Base-by-base conservation (phyloP, 1,140 invertebrate genomes). In the Metopolophium dirhodum region DNA sequence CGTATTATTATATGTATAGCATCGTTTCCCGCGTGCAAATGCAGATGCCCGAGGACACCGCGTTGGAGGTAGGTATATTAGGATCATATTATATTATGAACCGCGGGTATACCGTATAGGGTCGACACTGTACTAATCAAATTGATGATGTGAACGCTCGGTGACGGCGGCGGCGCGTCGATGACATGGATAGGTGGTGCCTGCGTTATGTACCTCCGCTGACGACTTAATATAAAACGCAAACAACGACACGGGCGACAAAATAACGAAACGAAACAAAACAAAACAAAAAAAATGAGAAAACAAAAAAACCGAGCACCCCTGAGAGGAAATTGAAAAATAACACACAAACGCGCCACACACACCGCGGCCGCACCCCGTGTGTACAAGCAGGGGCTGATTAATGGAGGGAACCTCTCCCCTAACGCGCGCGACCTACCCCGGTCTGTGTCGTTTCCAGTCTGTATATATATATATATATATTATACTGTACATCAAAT, bases 211-310 rank as follows among this genome's bases (percentile, higher is more conserved):
- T 54, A 54, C 51, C 20, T 45, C 18, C 54, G 54, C 30, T 90
- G 88, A 90, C 88, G 88, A 90, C 88, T 90, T 41, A 90, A 90
- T 90, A 90, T 61, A 61, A 90, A 61, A 90, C 88, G 37, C 54
- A 90, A 61, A 90, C 54, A 90, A 41, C 88, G 88, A 90, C 88
- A 90, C 7, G 54, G 54, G 54, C 11, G 54, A 90, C 41, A 41
- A 30, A 41, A 41, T 3, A 41, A 41, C 41, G 3, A 41, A 41
- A 41, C 41, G 4, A 41, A 41, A 37, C 37, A 37, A 37, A 37
- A 37, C 37, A 45, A 90, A 26, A 41, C 9, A 47, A 86, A 23
- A 35, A 51, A 49, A n/a, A 87, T n/a, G 6, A 49, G 45, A 86
- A 49, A 49, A 22, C 23, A 41, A 68, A 49, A 51, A 51, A 61